phyloP scores from a whole-genome alignment of 2,888 invertebrate genomes.

The Idaea aversata region DNA sequence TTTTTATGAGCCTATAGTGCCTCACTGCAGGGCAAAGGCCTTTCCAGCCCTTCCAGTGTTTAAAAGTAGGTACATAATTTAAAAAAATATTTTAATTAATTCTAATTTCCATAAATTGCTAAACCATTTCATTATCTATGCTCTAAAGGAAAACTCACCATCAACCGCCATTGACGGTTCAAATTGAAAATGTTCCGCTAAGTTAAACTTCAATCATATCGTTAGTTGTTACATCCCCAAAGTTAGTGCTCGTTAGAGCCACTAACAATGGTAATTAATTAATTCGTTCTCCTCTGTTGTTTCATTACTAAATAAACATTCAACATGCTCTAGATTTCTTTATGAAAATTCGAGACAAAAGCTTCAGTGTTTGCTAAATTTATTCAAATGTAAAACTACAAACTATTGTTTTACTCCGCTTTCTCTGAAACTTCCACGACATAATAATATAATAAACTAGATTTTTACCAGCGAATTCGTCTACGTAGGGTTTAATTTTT shows the following conservation, averaged over 20 bases:
- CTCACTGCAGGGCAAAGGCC: too few species aligned
- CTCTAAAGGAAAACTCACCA: neutral
- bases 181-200: slow-evolving; percentile 25
- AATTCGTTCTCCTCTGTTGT: slow-evolving; percentile 19
- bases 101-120: neutral
- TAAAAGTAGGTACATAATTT: too few species aligned
- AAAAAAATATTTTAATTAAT: too few species aligned
- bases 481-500: too few species aligned
- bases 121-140: neutral
- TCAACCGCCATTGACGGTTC: slow-evolving; percentile 14
- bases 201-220: slow-evolving; percentile 25
- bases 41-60: neutral
- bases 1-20: too few species aligned
- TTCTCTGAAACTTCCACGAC: neutral
- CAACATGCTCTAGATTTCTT: neutral
- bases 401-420: neutral
- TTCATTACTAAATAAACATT: slow-evolving; percentile 6
- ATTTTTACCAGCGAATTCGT: neutral
- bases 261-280: slow-evolving; percentile 26
- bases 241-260: slow-evolving; percentile 26
- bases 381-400: neutral
- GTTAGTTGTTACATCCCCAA: slow-evolving; percentile 28
- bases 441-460: neutral
- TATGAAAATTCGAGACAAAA: slow-evolving; percentile 4
- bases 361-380: neutral